Base-by-base conservation (phyloP, 1,140 invertebrate species). In the Monomorium pharaonis region DNA sequence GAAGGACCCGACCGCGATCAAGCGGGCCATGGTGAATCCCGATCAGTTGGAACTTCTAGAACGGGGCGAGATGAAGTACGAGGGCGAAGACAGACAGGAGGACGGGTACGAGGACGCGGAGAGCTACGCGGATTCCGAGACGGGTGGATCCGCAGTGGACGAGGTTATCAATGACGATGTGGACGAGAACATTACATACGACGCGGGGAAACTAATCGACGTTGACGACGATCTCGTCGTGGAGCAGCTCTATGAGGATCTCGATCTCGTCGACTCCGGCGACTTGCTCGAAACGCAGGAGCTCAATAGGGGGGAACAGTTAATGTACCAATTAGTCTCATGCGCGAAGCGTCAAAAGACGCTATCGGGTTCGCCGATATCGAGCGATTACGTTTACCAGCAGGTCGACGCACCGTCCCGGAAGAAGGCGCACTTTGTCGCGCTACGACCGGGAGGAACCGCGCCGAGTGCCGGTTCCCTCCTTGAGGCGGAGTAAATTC, bases 21-120 rank as follows among this genome's bases (percentile, higher is more conserved):
- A 97, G 85, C 97, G 97, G 89, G 98, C 98, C 4, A 99, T 99
- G 98, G 97, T 98, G 27, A 97, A 97, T 96, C 98, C 98, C 85
- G 98, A 98, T 88, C 97, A 97, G 90, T 92, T 98, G 88, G 98
- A 98, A 91, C 95, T 97, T 0, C 91, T 98, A 16, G 98, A 98
- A 93, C 95, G 97, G 3, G 98, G 98, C 0, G 98, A 98, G 92
- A 97, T 98, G 97, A 98, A 98, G 90, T 97, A 97, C 89, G 84
- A 95, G 0, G 96, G 95, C 12, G 51, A n/a, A n/a, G n/a, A 72
- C 14, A 51, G 54, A 0, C 51, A 93, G 0, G 95, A 95, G 51
- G 95, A 95, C 10, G 92, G 91, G 90, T 96, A 89, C 69, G 96
- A 93, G 88, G 96, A 92, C 87, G 95, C 91, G 0, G 94, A 94